A percentile compares a stretch with the other conserved stretches of the same genome.
Conservation (phyloP, 2,888 invertebrate genomes). For the Chrysomela aeneicollis region DNA sequence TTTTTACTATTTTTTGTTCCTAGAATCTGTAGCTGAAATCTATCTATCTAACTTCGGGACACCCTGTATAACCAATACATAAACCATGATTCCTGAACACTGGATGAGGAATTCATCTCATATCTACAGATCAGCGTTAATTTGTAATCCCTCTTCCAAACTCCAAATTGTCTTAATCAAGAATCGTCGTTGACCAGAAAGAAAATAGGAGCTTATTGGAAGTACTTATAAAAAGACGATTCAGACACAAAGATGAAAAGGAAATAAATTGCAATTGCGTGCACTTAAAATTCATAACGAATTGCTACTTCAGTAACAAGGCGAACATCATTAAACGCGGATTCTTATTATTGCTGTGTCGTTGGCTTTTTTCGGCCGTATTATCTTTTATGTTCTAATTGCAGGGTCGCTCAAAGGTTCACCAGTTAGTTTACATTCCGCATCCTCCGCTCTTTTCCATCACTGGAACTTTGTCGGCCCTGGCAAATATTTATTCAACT, state of each 20-base stretch:
- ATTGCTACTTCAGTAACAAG: constrained; percentile 52
- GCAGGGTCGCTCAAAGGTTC: constrained; percentile 52
- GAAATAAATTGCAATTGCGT: constrained; percentile 46
- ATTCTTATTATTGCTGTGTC: constrained; percentile 58
- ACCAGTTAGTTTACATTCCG: constrained; percentile 56
- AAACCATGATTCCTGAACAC: too few relatives aligned
- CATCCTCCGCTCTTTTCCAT: constrained; percentile 39
- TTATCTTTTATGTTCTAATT: constrained; percentile 58
- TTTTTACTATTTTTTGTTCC: too few relatives aligned
- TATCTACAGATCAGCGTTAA: too few relatives aligned
- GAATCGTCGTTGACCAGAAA: not conserved
- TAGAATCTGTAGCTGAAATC: too few relatives aligned
- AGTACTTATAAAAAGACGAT: not conserved
- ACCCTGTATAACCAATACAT: too few relatives aligned
- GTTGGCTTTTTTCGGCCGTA: constrained; percentile 56
- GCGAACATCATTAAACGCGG: constrained; percentile 58
- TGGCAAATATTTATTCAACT: constrained; percentile 35
- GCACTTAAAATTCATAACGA: constrained; percentile 48
- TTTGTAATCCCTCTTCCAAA: too few relatives aligned
- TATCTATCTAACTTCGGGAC: too few relatives aligned
- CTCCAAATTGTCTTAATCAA: not conserved
- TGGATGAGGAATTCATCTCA: too few relatives aligned
- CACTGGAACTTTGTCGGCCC: constrained; percentile 33
- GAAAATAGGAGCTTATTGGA: not conserved
- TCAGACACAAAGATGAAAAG: constrained; percentile 13